These are phyloP conservation scores for Toxostoma redivivum DNA, from an alignment of 2,113 vertebrate species.

Conservation along the genomic window DNA sequence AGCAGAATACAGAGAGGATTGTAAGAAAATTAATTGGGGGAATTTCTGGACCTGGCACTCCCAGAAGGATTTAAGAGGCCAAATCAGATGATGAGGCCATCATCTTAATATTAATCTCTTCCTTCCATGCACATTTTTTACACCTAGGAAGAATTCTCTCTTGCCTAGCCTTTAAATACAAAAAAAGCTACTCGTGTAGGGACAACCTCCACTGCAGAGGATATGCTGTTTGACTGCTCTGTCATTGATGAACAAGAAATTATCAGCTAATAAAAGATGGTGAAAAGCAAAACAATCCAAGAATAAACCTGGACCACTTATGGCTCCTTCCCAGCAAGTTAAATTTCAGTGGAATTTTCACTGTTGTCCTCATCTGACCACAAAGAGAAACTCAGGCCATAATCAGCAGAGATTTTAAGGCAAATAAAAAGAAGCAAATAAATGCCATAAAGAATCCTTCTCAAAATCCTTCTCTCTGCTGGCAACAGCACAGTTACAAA, in stretches of 20 bases:
- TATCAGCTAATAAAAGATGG: background rate
- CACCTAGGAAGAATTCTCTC: background rate
- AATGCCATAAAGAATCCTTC: background rate
- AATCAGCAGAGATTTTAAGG: background rate
- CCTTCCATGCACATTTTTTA: background rate
- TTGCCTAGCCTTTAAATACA: background rate
- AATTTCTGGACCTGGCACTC: background rate
- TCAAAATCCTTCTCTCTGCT: background rate
- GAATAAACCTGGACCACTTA: background rate
- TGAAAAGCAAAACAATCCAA: background rate
- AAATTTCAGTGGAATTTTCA: background rate
- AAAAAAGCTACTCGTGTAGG: background rate
- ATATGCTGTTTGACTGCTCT: background rate
- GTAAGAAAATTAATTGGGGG: background rate
- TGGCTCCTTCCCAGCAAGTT: background rate
- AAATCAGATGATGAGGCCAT: slow-evolving; percentile 1
- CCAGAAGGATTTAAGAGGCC: background rate
- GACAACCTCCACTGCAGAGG: background rate
- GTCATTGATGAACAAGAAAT: background rate
- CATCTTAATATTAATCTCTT: background rate
- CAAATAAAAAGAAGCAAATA: background rate
- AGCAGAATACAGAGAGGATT: background rate
- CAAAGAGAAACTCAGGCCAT: background rate
- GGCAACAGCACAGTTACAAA: slow-evolving; percentile 1
- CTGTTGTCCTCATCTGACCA: background rate